phyloP scores from a whole-genome alignment of 2,888 invertebrate genomes.

The Epinotia brunnichana region DNA sequence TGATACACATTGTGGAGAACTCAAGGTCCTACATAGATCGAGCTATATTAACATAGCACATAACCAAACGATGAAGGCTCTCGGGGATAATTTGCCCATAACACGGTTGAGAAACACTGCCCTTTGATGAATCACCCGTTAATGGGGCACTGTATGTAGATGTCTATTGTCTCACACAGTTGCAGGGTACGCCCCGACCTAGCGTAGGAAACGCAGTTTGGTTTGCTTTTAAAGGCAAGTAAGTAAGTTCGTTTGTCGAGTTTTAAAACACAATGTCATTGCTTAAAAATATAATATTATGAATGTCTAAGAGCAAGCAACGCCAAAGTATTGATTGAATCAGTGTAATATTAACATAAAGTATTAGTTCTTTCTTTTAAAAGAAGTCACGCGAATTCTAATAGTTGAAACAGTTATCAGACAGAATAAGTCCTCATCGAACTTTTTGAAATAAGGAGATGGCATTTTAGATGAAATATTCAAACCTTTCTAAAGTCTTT shows the following conservation, averaged over 20 bases:
- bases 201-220: background rate
- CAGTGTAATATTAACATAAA: background rate
- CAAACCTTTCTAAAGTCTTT: conserved; percentile 22
- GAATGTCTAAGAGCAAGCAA: background rate
- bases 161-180: conserved; percentile 20
- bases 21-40: conserved; percentile 5
- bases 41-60: conserved; percentile 31
- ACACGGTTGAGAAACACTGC: conserved; percentile 32
- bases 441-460: conserved; percentile 4
- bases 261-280: background rate
- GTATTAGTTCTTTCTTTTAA: conserved; percentile 4
- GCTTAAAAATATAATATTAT: background rate
- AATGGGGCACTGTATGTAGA: conserved; percentile 14
- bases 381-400: background rate
- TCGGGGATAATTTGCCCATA: conserved; percentile 40
- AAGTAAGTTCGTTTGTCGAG: background rate
- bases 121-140: conserved; percentile 41
- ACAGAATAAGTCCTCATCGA: conserved; percentile 6
- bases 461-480: conserved; percentile 18
- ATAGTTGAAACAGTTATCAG: conserved; percentile 21
- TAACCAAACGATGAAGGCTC: conserved; percentile 31
- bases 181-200: background rate
- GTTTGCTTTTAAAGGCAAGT: background rate
- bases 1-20: conserved; percentile 22
- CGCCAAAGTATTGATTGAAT: background rate